Base-by-base conservation (phyloP, 1,140 invertebrate genomes). In the Meteorus sp. region DNA sequence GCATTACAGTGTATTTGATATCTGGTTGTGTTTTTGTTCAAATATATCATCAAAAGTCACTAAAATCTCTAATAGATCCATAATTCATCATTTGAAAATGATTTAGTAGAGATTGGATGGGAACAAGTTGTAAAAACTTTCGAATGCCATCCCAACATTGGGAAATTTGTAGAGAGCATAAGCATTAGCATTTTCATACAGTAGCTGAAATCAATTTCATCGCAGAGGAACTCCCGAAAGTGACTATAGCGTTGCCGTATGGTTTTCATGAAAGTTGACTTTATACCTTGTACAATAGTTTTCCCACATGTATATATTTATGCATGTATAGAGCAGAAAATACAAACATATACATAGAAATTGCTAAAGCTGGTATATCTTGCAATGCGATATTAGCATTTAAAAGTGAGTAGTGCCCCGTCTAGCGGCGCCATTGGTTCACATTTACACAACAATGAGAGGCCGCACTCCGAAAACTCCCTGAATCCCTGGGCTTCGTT, bases 371-470 rank as follows among this genome's bases (percentile, higher is more conserved):
- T 74, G 69, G 70, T 75, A 53, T 41, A 51, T 44, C 69, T 69
- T 62, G 60, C 54, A 50, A 59, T 58, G 60, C 47, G 53, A 64
- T 73, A 78, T 79, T 74, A 78, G 69, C 77, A 78, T 79, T 77
- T 77, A 74, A 77, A 77, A 76, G 70, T 70, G 68, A 67, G 48
- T 58, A 69, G 69, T 71, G 60, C 64, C 68, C 71, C 56, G 65
- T 71, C 68, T 76, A 73, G 69, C 70, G 73, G 72, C 74, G 74
- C 71, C 74, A 78, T 78, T 80, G 76, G 73, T 69, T 67, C 61
- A 69, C 70, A 79, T 80, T 80, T 77, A 76, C 75, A 77, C 75
- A 80, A 80, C 74, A 80, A 80, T 80, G 72, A 79, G 47, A 33
- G 27, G 69, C 71, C 64, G 70, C 68, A 67, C 70, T 76, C 74